Base-by-base conservation (phyloP, 2,888 invertebrate species). In the Daptonema setosum region DNA sequence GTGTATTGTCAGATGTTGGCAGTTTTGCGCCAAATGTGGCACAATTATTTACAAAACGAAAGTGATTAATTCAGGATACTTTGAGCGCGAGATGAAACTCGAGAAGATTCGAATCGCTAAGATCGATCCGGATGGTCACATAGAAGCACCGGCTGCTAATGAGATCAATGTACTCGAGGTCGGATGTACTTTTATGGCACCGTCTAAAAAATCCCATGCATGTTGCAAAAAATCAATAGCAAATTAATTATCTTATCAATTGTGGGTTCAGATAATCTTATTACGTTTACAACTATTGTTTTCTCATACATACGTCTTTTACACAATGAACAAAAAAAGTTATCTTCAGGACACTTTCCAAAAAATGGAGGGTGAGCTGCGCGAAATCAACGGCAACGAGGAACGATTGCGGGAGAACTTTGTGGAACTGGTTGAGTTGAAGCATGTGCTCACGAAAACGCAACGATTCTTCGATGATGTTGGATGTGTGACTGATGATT, bases 311-410 rank as follows among this genome's bases (percentile, higher is more conserved):
- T n/a, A n/a, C n/a, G n/a, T n/a, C n/a, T n/a, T n/a, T n/a, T n/a
- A n/a, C n/a, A n/a, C n/a, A n/a, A n/a, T n/a, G n/a, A n/a, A n/a
- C n/a, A n/a, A n/a, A n/a, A n/a, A n/a, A n/a, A n/a, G n/a, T n/a
- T n/a, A n/a, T n/a, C n/a, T n/a, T 14, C 45, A 45, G 45, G 45
- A 45, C 8, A 45, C 45, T 3, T 45, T 45, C 45, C 3, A 17
- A 22, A n/a, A 91, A 72, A 76, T 91, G 54, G 93, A 93, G 73
- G 86, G 87, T 69, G 91, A 93, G 71, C 77, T 93, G 61, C 80
- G 88, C 25, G 91, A 93, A 75, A 88, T 95, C n/a, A 91, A 91
- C 72, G 87, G 87, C 68, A 93, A 91, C 75, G 87, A 90, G 0
- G 91, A 91, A 72, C 88, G 90, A 28, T 75, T 93, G 61, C 91